Percentiles rank a stretch among this genome's conserved stretches.
Evolutionary conservation across 1,140 invertebrate species (phyloP).

Genomic region (Agrilus planipennis): DNA sequence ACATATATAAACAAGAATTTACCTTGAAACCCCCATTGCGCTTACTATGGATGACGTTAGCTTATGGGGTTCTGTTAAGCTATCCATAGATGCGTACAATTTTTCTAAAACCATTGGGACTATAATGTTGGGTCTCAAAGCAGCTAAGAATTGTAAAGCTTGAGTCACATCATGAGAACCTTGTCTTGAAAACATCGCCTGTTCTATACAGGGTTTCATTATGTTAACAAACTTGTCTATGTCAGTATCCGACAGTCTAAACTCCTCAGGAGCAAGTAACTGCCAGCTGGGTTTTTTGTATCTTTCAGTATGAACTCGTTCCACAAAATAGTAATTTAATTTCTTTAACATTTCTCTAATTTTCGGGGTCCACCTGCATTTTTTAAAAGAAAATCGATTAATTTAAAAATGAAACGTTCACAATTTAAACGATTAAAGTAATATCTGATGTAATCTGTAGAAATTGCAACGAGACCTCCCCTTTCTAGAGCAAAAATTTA

Average conservation of each 20-base stretch:
- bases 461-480: too few species aligned
- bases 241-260: constrained; percentile 66
- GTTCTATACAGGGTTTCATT: constrained; percentile 30
- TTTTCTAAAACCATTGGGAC: constrained; percentile 73
- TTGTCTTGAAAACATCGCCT: constrained; percentile 65
- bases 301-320: constrained; percentile 52
- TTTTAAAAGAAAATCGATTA: background rate
- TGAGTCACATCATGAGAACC: constrained; percentile 50
- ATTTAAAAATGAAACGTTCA: too few species aligned
- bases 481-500: too few species aligned
- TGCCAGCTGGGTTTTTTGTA: constrained; percentile 54
- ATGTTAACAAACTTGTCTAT: constrained; percentile 71
- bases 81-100: constrained; percentile 67
- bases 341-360: constrained; percentile 50
- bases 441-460: too few species aligned
- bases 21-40: constrained; percentile 55
- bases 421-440: too few species aligned
- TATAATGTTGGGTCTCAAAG: constrained; percentile 68
- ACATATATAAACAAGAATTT: constrained; percentile 14
- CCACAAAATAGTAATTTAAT: constrained; percentile 45
- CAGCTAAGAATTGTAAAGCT: constrained; percentile 63
- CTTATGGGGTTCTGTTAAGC: constrained; percentile 77
- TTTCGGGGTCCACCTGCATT: constrained; percentile 50
- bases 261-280: constrained; percentile 48
- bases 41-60: constrained; percentile 68